These are phyloP conservation scores for Oligia latruncula DNA, from an alignment of 2,888 invertebrate species.

Conservation along the genomic window DNA sequence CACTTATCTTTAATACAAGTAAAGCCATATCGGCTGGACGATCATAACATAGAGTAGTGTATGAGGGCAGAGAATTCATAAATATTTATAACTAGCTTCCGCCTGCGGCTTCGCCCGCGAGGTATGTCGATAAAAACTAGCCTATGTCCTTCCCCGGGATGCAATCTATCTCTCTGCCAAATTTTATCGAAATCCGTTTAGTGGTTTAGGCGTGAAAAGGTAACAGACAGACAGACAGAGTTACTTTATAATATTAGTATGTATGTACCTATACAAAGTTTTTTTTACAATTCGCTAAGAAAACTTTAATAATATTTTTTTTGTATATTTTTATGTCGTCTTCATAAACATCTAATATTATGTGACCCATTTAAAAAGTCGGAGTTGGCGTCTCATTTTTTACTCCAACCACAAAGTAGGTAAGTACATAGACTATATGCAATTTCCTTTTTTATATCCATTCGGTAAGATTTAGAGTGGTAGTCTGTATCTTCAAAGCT, in stretches of 20 bases:
- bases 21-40: constrained; percentile 73
- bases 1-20: constrained; percentile 77
- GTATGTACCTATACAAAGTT: too few species aligned
- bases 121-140: too few species aligned
- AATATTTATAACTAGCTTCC: constrained; percentile 1
- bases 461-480: constrained; percentile 48
- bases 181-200: too few species aligned
- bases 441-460: constrained; percentile 57
- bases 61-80: constrained; percentile 18
- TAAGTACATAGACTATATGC: constrained; percentile 38
- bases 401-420: constrained; percentile 16
- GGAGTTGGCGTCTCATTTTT: constrained; percentile 24
- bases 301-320: not conserved
- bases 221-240: too few species aligned
- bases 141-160: too few species aligned
- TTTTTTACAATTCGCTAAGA: not conserved
- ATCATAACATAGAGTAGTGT: constrained; percentile 63
- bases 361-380: constrained; percentile 38
- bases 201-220: too few species aligned
- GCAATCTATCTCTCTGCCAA: too few species aligned
- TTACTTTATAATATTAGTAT: too few species aligned
- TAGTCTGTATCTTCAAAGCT: constrained; percentile 46
- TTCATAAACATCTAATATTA: constrained; percentile 2
- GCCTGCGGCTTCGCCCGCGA: too few species aligned
- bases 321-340: not conserved